Evolutionary conservation across 2,113 vertebrate species (phyloP).

Genomic region (Craseonycteris thonglongyai): DNA sequence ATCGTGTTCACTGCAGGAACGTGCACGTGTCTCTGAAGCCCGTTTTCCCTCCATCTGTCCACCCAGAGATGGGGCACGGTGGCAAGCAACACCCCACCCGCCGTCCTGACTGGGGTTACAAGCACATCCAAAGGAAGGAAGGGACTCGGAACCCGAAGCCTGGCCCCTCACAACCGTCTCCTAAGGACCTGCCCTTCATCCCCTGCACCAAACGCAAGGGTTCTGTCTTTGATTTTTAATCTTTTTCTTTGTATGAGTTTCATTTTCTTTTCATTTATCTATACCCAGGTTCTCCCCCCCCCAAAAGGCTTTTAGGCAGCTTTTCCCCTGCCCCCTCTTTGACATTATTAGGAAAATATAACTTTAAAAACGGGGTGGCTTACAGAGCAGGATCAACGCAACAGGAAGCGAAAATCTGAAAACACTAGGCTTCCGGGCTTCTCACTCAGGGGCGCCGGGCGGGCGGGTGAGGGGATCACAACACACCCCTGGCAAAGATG

Average conservation of each 20-base stretch:
- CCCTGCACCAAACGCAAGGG: not conserved
- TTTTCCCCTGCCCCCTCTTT: not conserved
- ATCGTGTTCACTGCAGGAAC: fast-evolving
- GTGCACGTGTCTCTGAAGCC: fast-evolving
- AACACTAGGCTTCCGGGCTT: not conserved
- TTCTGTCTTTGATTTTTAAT: not conserved
- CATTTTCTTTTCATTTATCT: slow-evolving; percentile 12
- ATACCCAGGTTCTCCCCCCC: not conserved
- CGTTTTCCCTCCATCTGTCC: fast-evolving
- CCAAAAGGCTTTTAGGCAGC: not conserved
- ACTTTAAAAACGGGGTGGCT: not conserved
- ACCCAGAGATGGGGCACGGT: not conserved
- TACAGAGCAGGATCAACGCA: not conserved
- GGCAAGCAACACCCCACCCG: fast-evolving
- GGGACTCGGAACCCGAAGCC: no score
- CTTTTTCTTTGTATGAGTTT: not conserved
- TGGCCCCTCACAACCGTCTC: fast-evolving
- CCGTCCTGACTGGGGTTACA: not conserved
- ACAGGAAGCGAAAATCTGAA: fast-evolving
- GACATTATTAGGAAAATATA: not conserved
- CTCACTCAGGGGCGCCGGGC: fast-evolving
- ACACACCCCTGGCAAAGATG: fast-evolving
- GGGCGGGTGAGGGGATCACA: fast-evolving
- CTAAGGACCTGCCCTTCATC: fast-evolving
- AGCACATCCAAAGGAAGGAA: not conserved